A percentile compares a stretch with the other conserved stretches of the same genome.
These are phyloP conservation scores for Pristionchus mayeri DNA, from an alignment of 2,888 invertebrate genomes.

Conservation along the genomic window DNA sequence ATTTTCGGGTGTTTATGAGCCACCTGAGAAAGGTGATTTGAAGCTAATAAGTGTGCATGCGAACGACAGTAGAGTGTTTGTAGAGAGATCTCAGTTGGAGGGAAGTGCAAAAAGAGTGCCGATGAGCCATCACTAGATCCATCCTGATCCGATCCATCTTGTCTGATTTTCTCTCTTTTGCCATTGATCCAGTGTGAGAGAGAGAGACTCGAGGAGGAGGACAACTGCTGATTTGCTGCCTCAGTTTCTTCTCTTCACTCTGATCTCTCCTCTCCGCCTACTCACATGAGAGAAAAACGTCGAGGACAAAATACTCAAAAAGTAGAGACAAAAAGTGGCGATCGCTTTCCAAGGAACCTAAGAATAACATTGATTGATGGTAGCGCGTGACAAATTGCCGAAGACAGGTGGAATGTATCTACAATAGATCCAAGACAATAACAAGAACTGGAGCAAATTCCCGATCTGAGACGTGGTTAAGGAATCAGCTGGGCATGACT, in stretches of 20 bases:
- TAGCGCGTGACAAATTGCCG: not conserved
- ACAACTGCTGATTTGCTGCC: slow-evolving; percentile 30
- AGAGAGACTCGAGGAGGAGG: slow-evolving; percentile 5
- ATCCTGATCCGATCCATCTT: slow-evolving; percentile 27
- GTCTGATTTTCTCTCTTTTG: slow-evolving; percentile 30
- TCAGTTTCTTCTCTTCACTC: not conserved
- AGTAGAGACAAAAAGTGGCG: slow-evolving; percentile 36
- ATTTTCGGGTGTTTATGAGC: not conserved
- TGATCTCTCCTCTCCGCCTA: slow-evolving; percentile 42
- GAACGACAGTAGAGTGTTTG: not conserved
- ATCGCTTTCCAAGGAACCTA: not conserved
- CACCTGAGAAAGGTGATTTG: not conserved
- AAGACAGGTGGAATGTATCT: too few relatives aligned
- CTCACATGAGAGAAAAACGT: slow-evolving; percentile 39
- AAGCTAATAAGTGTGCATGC: not conserved
- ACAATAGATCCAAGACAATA: too few relatives aligned
- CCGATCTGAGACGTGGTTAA: too few relatives aligned
- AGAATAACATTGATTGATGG: not conserved
- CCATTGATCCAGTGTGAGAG: slow-evolving; percentile 31
- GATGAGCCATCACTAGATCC: not conserved
- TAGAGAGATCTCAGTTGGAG: not conserved
- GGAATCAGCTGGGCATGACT: too few relatives aligned
- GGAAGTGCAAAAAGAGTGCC: too few relatives aligned
- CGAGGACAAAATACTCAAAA: slow-evolving; percentile 37
- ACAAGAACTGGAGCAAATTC: too few relatives aligned